Conservation (phyloP, 2,113 vertebrate species). For the Ammospiza nelsoni region DNA sequence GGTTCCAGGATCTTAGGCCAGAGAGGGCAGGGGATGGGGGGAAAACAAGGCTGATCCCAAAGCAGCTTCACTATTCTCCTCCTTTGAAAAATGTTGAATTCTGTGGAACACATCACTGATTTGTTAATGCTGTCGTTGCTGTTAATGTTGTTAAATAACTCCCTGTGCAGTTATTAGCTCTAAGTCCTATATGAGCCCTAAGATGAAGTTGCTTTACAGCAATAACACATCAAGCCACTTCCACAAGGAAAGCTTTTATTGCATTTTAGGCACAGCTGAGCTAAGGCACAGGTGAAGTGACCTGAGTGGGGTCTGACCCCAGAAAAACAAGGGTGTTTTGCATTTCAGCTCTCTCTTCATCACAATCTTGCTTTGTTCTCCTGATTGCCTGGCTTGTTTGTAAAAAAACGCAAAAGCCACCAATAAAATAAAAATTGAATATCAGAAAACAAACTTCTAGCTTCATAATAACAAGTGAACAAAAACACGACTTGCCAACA, state of each 20-base stretch:
- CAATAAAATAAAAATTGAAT: background rate
- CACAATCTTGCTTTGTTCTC: background rate
- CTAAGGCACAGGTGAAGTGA: background rate
- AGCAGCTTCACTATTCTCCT: background rate
- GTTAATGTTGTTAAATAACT: background rate
- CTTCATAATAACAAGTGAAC: background rate
- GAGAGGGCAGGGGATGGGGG: background rate
- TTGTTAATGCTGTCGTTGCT: background rate
- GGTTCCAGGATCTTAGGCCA: background rate
- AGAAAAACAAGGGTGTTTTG: background rate
- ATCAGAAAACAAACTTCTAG: background rate
- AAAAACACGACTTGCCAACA: background rate
- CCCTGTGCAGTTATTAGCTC: background rate
- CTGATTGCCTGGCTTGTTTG: background rate
- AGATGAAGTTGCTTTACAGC: background rate
- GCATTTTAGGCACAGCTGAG: background rate
- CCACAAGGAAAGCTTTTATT: fast-evolving
- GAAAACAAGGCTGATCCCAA: background rate
- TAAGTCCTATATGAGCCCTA: background rate
- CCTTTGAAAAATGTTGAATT: background rate
- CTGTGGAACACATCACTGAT: background rate
- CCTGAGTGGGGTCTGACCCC: fast-evolving
- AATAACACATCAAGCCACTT: background rate
- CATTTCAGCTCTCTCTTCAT: background rate
- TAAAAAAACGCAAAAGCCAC: background rate